Percentiles rank a stretch among this genome's conserved stretches.
Conservation (phyloP, 2,888 invertebrate species). For the Prenolepis imparis region DNA sequence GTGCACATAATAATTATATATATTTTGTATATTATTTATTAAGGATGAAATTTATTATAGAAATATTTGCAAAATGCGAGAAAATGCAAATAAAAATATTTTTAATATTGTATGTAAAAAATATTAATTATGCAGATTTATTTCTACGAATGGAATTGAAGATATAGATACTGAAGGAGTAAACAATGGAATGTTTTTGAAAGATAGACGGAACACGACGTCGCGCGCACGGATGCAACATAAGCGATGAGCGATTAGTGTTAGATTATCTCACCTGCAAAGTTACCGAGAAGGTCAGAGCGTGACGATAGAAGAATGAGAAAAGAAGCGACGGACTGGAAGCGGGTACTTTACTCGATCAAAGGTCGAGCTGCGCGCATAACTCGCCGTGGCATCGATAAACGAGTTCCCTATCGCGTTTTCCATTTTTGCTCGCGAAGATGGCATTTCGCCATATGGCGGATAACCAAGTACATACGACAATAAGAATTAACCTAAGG, state of each 20-base stretch:
- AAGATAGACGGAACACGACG: neutral
- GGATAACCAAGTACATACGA: slow-evolving; percentile 5
- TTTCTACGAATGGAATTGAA: neutral
- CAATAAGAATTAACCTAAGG: slow-evolving; percentile 22
- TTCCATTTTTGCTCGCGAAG: slow-evolving; percentile 41
- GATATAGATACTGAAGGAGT: neutral
- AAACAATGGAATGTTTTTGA: neutral
- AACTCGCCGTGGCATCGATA: slow-evolving; percentile 43
- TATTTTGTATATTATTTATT: neutral
- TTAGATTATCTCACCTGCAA: slow-evolving; percentile 45
- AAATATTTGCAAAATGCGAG: neutral
- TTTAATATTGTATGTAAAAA: neutral
- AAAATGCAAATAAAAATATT: neutral
- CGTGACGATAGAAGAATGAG: slow-evolving; percentile 42
- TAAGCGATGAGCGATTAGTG: slow-evolving; percentile 34
- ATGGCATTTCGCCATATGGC: slow-evolving; percentile 45
- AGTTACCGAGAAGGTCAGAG: slow-evolving; percentile 41
- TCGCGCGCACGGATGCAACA: neutral
- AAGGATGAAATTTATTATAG: neutral
- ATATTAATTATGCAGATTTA: neutral
- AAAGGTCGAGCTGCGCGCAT: slow-evolving; percentile 43
- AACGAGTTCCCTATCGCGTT: slow-evolving; percentile 46
- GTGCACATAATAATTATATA: neutral
- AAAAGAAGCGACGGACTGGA: slow-evolving; percentile 48
- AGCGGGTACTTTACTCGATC: slow-evolving; percentile 45